A percentile compares a stretch with the other conserved stretches of the same genome.
Conservation (phyloP, 1,140 invertebrate species). For the Melipona quadrifasciata region DNA sequence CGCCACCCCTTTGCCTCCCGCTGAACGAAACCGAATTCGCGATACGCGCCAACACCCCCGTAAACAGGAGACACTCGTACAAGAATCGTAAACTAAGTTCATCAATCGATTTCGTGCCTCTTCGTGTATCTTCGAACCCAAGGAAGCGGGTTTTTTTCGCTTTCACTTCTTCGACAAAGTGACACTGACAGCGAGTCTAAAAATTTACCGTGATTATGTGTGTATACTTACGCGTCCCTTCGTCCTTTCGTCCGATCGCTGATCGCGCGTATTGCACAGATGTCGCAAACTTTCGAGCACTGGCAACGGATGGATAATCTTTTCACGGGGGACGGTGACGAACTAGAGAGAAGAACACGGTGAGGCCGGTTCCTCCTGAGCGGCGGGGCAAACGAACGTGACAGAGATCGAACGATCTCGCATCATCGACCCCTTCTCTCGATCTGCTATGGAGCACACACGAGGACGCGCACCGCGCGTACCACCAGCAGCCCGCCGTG, state of each 20-base stretch:
- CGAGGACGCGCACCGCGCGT: slow-evolving; percentile 38
- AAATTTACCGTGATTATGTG: too few relatives aligned
- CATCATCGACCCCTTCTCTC: slow-evolving; percentile 42
- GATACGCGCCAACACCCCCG: too few relatives aligned
- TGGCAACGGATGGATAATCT: neutral
- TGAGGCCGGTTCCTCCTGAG: neutral
- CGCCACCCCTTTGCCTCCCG: slow-evolving; percentile 20
- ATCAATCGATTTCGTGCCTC: too few relatives aligned
- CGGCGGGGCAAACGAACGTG: neutral
- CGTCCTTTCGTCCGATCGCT: too few relatives aligned
- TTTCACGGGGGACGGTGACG: too few relatives aligned
- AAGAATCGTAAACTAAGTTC: neutral
- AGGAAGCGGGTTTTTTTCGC: too few relatives aligned
- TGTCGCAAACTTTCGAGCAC: neutral
- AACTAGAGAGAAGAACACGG: neutral
- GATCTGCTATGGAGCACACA: slow-evolving; percentile 26
- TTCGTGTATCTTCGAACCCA: too few relatives aligned
- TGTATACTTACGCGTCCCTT: neutral
- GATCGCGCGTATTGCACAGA: too few relatives aligned
- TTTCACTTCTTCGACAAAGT: too few relatives aligned
- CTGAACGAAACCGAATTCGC: too few relatives aligned
- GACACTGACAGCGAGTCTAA: too few relatives aligned
- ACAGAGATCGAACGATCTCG: slow-evolving; percentile 45
- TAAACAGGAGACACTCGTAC: too few relatives aligned
- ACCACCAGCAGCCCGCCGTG: slow-evolving; percentile 43